phyloP scores from a whole-genome alignment of 2,797 vertebrate species.

The Carcharodon carcharias region DNA sequence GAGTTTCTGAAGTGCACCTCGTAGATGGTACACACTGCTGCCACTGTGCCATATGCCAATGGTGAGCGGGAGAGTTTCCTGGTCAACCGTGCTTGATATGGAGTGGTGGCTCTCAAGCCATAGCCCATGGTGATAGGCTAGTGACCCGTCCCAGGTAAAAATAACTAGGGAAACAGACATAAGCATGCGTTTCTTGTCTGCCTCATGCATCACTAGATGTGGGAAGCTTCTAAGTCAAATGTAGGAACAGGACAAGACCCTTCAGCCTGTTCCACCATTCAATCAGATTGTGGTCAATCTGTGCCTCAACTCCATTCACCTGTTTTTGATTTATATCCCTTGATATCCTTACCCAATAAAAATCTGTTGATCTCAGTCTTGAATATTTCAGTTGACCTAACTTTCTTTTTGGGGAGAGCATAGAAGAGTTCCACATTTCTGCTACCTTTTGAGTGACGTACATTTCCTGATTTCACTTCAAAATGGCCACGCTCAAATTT shows the following conservation, averaged over 20 bases:
- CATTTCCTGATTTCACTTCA: not conserved
- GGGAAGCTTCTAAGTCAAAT: not conserved
- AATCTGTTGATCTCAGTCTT: not conserved
- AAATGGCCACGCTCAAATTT: not conserved
- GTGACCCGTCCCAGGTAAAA: too few species aligned
- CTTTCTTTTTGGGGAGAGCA: not conserved
- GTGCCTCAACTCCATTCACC: not conserved
- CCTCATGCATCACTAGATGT: too few species aligned
- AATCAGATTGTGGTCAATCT: not conserved
- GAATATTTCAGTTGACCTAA: not conserved
- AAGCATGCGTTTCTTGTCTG: too few species aligned
- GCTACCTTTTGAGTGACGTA: not conserved
- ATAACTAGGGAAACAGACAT: too few species aligned
- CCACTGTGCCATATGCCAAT: not conserved
- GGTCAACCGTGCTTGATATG: too few species aligned
- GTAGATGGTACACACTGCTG: too few species aligned
- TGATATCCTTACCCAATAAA: not conserved
- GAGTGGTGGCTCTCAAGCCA: not conserved
- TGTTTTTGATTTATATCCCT: not conserved
- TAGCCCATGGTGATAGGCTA: too few species aligned
- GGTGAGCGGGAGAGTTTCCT: not conserved
- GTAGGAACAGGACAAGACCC: not conserved
- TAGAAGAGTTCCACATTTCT: not conserved
- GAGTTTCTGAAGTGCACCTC: too few species aligned
- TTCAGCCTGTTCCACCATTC: not conserved